These are phyloP conservation scores for Dryomyza anilis DNA, from an alignment of 2,888 invertebrate species.

Conservation along the genomic window DNA sequence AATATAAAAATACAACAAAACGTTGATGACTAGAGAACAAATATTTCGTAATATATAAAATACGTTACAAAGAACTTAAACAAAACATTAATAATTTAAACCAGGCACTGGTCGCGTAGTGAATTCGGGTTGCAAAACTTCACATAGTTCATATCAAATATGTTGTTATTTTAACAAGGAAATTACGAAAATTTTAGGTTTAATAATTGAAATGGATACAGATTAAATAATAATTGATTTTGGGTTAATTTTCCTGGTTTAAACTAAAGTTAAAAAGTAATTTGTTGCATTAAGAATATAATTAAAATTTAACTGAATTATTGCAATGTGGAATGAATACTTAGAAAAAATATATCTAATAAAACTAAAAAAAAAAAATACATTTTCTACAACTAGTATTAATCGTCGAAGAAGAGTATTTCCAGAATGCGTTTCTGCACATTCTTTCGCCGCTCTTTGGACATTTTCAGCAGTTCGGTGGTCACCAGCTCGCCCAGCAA, in stretches of 20 bases:
- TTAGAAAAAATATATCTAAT: background rate
- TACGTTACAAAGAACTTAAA: too few species aligned
- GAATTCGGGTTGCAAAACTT: too few species aligned
- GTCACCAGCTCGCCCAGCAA: conserved; percentile 60
- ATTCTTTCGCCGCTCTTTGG: conserved; percentile 57
- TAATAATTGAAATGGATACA: background rate
- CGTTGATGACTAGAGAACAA: too few species aligned
- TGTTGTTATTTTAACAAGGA: background rate
- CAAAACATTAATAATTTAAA: too few species aligned
- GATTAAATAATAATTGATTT: background rate
- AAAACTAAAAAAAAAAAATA: background rate
- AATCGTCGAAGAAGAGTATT: conserved; percentile 61
- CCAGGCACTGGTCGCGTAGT: too few species aligned
- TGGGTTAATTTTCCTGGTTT: background rate
- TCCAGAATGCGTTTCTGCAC: conserved; percentile 60
- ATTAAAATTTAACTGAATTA: too few species aligned
- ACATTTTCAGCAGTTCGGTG: conserved; percentile 60
- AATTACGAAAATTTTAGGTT: background rate
- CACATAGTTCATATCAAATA: too few species aligned
- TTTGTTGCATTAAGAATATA: background rate
- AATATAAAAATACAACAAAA: too few species aligned
- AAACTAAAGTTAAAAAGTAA: background rate
- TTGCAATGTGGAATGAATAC: conserved; percentile 19
- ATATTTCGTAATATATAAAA: too few species aligned
- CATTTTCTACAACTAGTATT: too few species aligned